Evolutionary conservation across 1,140 invertebrate genomes (phyloP).

Genomic region (Spodoptera litura): DNA sequence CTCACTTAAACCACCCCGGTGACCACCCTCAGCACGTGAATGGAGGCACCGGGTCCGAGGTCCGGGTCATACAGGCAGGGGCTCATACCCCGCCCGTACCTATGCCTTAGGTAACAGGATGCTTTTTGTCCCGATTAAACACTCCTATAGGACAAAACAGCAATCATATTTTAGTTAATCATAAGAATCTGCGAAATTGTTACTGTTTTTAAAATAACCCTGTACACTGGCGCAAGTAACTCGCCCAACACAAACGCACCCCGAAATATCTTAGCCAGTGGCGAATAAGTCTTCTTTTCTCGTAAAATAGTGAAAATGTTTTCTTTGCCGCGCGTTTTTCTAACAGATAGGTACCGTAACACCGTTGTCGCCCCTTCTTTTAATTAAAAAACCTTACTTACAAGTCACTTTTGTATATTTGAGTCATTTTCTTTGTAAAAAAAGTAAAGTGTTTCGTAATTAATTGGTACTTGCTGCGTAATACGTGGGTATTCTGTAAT

Average conservation of each 20-base stretch:
- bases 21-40: too few species aligned
- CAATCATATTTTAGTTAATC: too few species aligned
- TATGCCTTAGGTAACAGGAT: too few species aligned
- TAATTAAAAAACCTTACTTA: constrained; percentile 66
- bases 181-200: too few species aligned
- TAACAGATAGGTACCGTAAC: constrained; percentile 6
- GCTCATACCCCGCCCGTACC: too few species aligned
- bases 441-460: neutral
- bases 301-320: constrained; percentile 57
- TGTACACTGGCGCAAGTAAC: constrained; percentile 18
- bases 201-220: too few species aligned
- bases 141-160: too few species aligned
- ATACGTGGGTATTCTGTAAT: too few species aligned
- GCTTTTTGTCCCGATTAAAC: too few species aligned
- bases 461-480: neutral
- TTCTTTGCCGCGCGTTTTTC: constrained; percentile 10
- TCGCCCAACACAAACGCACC: constrained; percentile 33
- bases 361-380: constrained; percentile 48
- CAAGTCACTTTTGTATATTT: constrained; percentile 58
- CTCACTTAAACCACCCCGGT: too few species aligned
- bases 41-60: too few species aligned
- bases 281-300: constrained; percentile 55
- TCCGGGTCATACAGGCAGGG: too few species aligned
- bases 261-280: constrained; percentile 44
- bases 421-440: neutral